Conservation (phyloP, 2,113 vertebrate genomes). For the Cathartes aura region DNA sequence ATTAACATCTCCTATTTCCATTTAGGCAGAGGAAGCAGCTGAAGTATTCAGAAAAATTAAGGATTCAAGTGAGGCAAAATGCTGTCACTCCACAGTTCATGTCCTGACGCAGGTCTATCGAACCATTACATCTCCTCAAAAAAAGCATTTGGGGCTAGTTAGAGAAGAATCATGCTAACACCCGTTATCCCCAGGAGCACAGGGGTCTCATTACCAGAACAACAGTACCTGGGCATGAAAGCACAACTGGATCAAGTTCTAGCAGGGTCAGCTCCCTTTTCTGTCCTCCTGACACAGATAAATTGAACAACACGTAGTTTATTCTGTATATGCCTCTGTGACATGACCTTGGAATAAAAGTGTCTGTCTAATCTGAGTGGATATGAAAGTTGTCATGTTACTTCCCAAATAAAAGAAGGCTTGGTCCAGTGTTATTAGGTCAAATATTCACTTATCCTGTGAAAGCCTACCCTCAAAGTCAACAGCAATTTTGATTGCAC, state of each 20-base stretch:
- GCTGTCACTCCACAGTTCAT: neutral
- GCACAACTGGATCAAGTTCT: neutral
- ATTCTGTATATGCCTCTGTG: neutral
- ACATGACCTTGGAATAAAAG: neutral
- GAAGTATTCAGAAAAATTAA: neutral
- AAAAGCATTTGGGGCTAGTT: neutral
- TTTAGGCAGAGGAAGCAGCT: neutral
- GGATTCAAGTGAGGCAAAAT: neutral
- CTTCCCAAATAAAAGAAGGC: neutral
- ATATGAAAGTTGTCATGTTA: neutral
- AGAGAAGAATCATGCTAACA: neutral
- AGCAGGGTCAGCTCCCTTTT: neutral
- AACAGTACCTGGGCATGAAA: neutral
- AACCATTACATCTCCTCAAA: neutral
- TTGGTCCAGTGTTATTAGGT: neutral
- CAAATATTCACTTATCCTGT: neutral
- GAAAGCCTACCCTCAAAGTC: neutral
- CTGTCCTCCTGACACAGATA: neutral
- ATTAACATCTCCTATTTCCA: neutral
- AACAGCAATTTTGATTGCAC: neutral
- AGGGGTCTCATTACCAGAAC: neutral
- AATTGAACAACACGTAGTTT: neutral
- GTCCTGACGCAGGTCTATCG: accelerated
- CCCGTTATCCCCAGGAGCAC: neutral
- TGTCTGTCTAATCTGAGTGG: neutral